phyloP scores from a whole-genome alignment of 2,113 vertebrate species.

The Actenoides lindsayi region DNA sequence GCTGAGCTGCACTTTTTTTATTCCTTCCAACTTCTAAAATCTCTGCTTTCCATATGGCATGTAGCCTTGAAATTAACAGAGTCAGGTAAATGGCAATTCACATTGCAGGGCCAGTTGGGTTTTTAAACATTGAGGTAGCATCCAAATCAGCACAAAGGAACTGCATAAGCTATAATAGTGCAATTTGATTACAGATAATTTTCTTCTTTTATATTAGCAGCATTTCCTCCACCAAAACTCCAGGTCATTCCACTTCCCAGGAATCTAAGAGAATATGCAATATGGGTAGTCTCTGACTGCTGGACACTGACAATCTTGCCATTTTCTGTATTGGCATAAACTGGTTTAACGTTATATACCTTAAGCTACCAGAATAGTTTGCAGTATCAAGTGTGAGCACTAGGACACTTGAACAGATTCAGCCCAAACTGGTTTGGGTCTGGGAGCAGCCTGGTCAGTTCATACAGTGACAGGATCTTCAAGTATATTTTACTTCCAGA shows the following conservation, averaged over 20 bases:
- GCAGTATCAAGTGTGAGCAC: background rate
- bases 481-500: background rate
- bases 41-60: background rate
- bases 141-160: background rate
- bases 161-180: background rate
- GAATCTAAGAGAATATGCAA: background rate
- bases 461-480: background rate
- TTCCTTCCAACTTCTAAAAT: background rate
- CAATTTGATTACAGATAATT: background rate
- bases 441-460: fast-evolving
- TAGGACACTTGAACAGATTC: background rate
- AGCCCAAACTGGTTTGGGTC: background rate
- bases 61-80: background rate
- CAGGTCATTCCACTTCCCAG: background rate
- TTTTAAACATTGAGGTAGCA: background rate
- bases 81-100: background rate
- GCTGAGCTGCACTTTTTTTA: background rate
- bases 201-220: background rate
- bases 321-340: fast-evolving
- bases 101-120: background rate
- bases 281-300: background rate
- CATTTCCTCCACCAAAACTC: background rate
- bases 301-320: background rate
- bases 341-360: background rate
- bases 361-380: background rate